Base-by-base conservation (phyloP, 2,888 invertebrate species). In the Amphipyra berbera region DNA sequence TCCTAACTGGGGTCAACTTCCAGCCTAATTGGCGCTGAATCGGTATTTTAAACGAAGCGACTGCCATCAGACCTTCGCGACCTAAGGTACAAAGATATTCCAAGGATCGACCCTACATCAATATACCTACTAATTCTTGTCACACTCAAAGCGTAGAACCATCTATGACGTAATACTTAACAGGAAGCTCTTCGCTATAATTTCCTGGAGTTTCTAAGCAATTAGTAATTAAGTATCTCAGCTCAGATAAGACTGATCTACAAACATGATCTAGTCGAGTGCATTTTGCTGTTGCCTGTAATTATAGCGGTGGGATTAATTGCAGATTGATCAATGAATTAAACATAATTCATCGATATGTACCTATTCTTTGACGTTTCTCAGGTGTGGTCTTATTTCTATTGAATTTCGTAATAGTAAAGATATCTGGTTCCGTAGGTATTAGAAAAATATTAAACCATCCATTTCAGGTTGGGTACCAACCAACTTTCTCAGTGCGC, bases 221-320 rank as follows among this genome's bases (percentile, higher is more conserved):
- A 79, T 72, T 68, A 72, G 65, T 42, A 79, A 77, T 79, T 67
- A 74, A 70, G 57, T 72, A 70, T 58, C 69, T 61, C 10, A 38
- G 55, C 21, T 10, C 9, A 74, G 79, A 78, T 75, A 66, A 79
- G 37, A 75, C 21, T 71, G 76, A 72, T 72, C 57, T 61, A 54
- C 46, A 47, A 68, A 74, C 70, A 72, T 68, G 77, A 76, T 70
- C 66, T 45, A 47, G 61, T 56, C 71, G 71, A 82, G 82, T 83
- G 83, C 83, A 71, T 63, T 82, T 76, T 62, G 78, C 55, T 83
- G 82, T 82, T 63, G 47, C 46, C 46, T 52, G 56, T 76, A 77
- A 82, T 73, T 77, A 82, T 59, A 50, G 37, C 30, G 55, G 63
- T 58, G 33, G 47, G n/a, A 76, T 79, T 79, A 75, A 79, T 79